phyloP scores from a whole-genome alignment of 2,113 vertebrate genomes.

The Riparia riparia region DNA sequence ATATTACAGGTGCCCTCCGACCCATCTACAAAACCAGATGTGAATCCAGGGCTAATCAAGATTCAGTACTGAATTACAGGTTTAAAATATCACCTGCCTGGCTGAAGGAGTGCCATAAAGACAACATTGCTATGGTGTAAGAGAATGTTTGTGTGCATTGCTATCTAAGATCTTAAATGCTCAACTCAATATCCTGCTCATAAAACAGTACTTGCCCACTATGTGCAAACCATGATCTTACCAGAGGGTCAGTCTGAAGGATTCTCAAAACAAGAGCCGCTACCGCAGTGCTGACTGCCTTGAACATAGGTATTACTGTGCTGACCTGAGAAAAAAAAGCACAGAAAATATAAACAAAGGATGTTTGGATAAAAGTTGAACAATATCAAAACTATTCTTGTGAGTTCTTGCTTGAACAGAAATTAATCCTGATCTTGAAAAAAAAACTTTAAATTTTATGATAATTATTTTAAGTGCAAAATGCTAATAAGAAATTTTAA shows the following conservation, averaged over 20 bases:
- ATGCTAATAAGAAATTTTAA: background rate
- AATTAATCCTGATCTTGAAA: background rate
- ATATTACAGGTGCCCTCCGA: background rate
- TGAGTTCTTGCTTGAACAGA: background rate
- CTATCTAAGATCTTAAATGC: background rate
- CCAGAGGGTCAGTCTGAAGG: background rate
- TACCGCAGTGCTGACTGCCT: background rate
- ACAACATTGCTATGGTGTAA: background rate
- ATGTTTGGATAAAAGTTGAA: background rate
- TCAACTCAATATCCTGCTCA: background rate
- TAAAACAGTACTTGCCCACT: background rate
- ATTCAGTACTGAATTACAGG: background rate
- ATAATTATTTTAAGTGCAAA: background rate
- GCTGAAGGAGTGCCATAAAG: background rate
- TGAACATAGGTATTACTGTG: background rate
- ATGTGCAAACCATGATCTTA: background rate
- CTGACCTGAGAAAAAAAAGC: background rate
- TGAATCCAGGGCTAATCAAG: background rate
- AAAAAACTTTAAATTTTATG: background rate
- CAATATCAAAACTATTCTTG: background rate
- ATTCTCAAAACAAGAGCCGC: background rate
- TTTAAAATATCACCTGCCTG: background rate
- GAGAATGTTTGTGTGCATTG: background rate
- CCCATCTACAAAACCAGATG: background rate
- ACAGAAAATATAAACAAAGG: background rate